Evolutionary conservation across 37 sponge, comb jelly and placozoan genomes (phyloP), one percentile per base, ranked within the genome.

Genomic region (Ephydatia muelleri): DNA sequence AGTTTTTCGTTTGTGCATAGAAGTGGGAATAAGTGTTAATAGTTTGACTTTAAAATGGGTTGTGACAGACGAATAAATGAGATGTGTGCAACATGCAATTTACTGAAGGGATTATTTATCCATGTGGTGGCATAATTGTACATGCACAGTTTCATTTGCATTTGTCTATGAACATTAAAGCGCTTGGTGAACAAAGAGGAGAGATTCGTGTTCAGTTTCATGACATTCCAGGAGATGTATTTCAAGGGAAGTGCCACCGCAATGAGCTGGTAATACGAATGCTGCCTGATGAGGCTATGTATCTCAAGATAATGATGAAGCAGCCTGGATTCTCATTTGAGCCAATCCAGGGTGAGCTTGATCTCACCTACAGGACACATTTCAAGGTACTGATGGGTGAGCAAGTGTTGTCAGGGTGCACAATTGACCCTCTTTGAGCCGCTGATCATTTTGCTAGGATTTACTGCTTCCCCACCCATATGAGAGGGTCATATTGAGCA

Each of bases 221-320:
- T 25, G 99, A 99, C 82, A 88, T 91, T 0, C 99, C 99, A 12
- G 97, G 99, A 27, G 97, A 99, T 76, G 96, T 99, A 2, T 99
- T 99, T 77, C 88, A 80, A 0, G 93, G 92, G 11, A 95, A 91
- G 70, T 38, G 85, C 21, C 81, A 77, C 49, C 77, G 99, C 21
- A 99, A 99, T 84, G 99, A 99, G 75, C 86, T 99, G 30, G 99
- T 99, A 23, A 99, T 99, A 29, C 69, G 99, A 28, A 89, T 99
- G 4, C 99, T 96, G 74, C 99, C 99, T 8, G 85, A 96, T 71
- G 99, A 99, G 87, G 97, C 99, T 35, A 91, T 99, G 80, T 99
- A 99, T 90, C 57, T 88, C 35, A 99, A 99, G 83, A 81, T 97
- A 84, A 98, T 95, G 92, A 86, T 89, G 68, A 99, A 99, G 81